Percentiles rank a stretch among this genome's conserved stretches.
phyloP scores from a whole-genome alignment of 2,888 invertebrate genomes.

The Drosophila rellima region DNA sequence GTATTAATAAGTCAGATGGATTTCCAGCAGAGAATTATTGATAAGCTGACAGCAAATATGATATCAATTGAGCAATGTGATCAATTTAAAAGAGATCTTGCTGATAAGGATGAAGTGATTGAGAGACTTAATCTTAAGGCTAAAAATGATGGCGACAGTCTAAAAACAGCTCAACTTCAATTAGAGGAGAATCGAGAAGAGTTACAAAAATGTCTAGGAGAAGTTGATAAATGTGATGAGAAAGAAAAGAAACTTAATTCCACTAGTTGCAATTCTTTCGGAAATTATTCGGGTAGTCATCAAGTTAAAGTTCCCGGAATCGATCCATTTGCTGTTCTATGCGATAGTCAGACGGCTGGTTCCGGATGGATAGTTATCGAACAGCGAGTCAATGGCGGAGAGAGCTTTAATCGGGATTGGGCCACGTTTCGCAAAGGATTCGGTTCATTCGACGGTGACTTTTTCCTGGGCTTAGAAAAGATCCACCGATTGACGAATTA shows the following conservation, averaged over 20 bases:
- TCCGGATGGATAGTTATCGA: conserved; percentile 3
- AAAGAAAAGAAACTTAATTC: neutral
- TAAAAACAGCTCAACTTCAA: neutral
- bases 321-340: neutral
- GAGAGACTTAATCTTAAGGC: neutral
- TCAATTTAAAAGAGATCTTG: neutral
- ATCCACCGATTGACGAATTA: conserved; percentile 4
- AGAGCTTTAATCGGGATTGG: conserved; percentile 2
- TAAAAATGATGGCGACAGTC: neutral
- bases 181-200: neutral
- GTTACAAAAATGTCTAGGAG: neutral
- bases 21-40: conserved; percentile 1
- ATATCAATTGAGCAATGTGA: neutral
- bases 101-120: neutral
- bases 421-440: neutral
- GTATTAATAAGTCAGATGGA: neutral
- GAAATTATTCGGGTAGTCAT: neutral
- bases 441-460: neutral
- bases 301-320: neutral
- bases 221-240: neutral
- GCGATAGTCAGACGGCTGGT: conserved; percentile 1
- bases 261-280: neutral
- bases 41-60: neutral
- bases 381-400: neutral
- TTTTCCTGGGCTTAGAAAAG: conserved; percentile 15